Evolutionary conservation across 2,888 invertebrate genomes (phyloP).

Genomic region (Byasa hedistus): DNA sequence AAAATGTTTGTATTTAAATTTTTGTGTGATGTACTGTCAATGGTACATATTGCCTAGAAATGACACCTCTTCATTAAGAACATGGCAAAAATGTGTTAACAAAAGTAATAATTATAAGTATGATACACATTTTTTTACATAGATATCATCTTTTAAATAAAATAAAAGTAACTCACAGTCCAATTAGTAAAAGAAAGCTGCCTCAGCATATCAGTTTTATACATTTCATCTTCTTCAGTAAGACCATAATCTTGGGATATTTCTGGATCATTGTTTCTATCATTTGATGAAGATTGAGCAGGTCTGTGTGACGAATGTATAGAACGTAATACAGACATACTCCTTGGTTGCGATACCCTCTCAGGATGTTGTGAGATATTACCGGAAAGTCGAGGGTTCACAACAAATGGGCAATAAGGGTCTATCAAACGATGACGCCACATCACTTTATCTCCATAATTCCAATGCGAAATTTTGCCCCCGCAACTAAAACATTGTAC

Average conservation of each 20-base stretch:
- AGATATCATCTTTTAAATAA: no score
- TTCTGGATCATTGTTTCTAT: conserved; percentile 45
- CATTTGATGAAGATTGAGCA: conserved; percentile 40
- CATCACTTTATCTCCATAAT: conserved; percentile 87
- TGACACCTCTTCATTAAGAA: no score
- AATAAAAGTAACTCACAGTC: conserved; percentile 77
- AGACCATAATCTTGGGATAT: conserved; percentile 53
- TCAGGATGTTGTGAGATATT: conserved; percentile 81
- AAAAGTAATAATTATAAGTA: no score
- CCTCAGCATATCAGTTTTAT: conserved; percentile 81
- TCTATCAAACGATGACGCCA: conserved; percentile 82
- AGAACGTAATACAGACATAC: conserved; percentile 21
- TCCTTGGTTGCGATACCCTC: conserved; percentile 44
- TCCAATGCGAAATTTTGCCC: conserved; percentile 85
- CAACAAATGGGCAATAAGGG: conserved; percentile 86
- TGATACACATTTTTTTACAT: no score
- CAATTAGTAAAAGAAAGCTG: conserved; percentile 86
- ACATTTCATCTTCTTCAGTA: conserved; percentile 65
- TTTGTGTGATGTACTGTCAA: no score
- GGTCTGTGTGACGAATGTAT: conserved; percentile 36
- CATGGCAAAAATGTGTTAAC: no score
- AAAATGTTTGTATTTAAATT: no score
- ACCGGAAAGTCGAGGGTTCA: conserved; percentile 82
- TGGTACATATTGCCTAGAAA: no score
- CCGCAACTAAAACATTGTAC: conserved; percentile 91